A percentile compares a stretch with the other conserved stretches of the same genome.
These are phyloP conservation scores for Atopsyche davidsoni DNA, from an alignment of 1,140 invertebrate genomes.

Conservation along the genomic window DNA sequence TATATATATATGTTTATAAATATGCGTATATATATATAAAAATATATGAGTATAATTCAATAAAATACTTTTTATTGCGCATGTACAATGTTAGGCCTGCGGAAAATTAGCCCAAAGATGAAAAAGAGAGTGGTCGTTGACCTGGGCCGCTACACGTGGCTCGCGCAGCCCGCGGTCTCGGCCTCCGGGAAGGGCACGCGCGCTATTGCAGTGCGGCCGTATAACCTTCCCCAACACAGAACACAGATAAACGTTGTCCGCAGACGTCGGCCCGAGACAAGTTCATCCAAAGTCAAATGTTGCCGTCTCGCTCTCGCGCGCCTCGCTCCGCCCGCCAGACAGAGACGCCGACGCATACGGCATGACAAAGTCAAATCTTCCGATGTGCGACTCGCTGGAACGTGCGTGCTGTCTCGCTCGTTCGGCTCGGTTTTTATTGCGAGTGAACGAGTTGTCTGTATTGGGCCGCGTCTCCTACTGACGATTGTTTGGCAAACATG, in stretches of 20 bases:
- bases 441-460: too few species aligned
- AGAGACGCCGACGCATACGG: constrained; percentile 3
- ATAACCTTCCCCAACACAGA: constrained; percentile 32
- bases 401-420: neutral
- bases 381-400: neutral
- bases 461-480: neutral
- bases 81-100: constrained; percentile 9
- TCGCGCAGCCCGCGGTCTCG: constrained; percentile 13
- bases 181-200: constrained; percentile 14
- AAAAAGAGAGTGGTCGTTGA: constrained; percentile 32
- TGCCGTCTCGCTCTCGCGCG: constrained; percentile 4
- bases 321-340: neutral
- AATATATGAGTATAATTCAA: too few species aligned
- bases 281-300: constrained; percentile 30
- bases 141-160: constrained; percentile 24
- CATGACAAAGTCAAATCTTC: constrained; percentile 21
- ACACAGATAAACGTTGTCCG: constrained; percentile 28
- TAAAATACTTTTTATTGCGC: too few species aligned
- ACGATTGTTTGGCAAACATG: neutral
- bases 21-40: too few species aligned
- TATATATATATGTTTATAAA: too few species aligned
- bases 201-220: constrained; percentile 18
- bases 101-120: constrained; percentile 26
- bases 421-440: too few species aligned
- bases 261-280: constrained; percentile 24